A percentile compares a stretch with the other conserved stretches of the same genome.
phyloP scores from a whole-genome alignment of 2,113 vertebrate species.

The Monopterus albus region DNA sequence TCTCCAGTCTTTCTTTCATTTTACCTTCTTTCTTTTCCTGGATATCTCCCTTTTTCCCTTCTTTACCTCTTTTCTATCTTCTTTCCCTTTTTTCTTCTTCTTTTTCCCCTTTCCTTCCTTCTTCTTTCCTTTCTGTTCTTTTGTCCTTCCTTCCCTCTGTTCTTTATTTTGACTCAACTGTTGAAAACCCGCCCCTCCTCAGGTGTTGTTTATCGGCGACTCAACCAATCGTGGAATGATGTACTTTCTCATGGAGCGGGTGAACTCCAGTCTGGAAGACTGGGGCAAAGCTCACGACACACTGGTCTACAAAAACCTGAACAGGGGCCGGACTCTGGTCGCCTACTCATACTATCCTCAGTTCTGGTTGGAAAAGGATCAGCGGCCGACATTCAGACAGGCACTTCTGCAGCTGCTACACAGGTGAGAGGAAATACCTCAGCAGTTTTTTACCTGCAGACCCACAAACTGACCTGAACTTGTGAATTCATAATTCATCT shows the following conservation, averaged over 20 bases:
- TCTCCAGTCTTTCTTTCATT: background rate
- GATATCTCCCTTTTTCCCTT: no score
- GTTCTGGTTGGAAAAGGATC: conserved; percentile 88
- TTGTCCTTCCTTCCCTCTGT: background rate
- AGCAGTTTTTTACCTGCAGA: no score
- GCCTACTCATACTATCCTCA: conserved; percentile 96
- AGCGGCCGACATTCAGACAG: conserved; percentile 89
- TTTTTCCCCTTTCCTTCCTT: background rate
- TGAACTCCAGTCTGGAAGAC: conserved; percentile 90
- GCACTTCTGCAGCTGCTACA: conserved; percentile 88
- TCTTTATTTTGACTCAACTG: background rate
- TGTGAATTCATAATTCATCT: no score
- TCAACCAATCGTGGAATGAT: conserved; percentile 98
- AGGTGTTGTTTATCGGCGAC: conserved; percentile 96
- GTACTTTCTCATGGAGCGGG: conserved; percentile 94
- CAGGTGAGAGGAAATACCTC: conserved; percentile 89
- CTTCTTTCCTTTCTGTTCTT: background rate
- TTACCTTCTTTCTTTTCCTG: background rate
- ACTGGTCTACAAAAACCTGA: conserved; percentile 89
- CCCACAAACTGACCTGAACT: no score
- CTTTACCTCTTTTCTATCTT: no score
- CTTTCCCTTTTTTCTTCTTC: no score
- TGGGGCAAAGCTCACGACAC: conserved; percentile 92
- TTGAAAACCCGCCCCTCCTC: background rate
- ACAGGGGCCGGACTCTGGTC: conserved; percentile 85